Base-by-base conservation (phyloP, 2,797 vertebrate species). In the Acropternis orthonyx region DNA sequence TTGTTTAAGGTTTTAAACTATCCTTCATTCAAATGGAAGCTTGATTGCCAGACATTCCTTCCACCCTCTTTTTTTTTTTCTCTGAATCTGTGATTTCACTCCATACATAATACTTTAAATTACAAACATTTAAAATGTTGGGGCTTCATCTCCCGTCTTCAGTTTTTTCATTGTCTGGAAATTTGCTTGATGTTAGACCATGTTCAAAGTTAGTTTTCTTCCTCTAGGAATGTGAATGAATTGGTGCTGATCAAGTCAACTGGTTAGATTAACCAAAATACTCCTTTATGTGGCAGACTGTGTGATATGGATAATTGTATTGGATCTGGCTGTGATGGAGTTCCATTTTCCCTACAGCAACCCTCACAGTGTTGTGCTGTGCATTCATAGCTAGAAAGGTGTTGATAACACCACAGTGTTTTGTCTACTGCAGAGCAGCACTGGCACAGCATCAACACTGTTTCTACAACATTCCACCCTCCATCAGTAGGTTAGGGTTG, bases 401-500 rank as follows among this genome's bases (percentile, higher is more conserved):
- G n/a, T 22, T 34, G 37, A 6, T 22, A 21, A 37, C 10, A 8
- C 16, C 7, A 6, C 16, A 18, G 19, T 12, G 27, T 10, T 22
- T 62, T 32, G 36, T 27, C 9, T 43, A 2, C 56, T 43, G 32
- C 22, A 62, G 41, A 63, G 49, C 19, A 62, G 19, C 0, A 0
- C 63, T 43, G 32, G 4, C 13, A 28, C 32, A 7, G 16, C 13
- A 21, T 6, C 37, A 18, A 11, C 4, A 20, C 10, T n/a, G 41
- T 32, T 8, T 55, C 19, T 15, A 2, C 36, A 28, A 10, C 11
- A 14, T 37, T n/a, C 36, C 12, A 20, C 28, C 23, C 6, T 9
- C 37, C 11, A 16, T 12, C 19, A n/a, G 63, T 4, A 18, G 55
- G 23, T 12, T 55, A 55, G 36, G 10, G 6, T 12, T 39, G 30